Evolutionary conservation across 2,797 vertebrate genomes (phyloP).

Genomic region (Eulemur coronatus): DNA sequence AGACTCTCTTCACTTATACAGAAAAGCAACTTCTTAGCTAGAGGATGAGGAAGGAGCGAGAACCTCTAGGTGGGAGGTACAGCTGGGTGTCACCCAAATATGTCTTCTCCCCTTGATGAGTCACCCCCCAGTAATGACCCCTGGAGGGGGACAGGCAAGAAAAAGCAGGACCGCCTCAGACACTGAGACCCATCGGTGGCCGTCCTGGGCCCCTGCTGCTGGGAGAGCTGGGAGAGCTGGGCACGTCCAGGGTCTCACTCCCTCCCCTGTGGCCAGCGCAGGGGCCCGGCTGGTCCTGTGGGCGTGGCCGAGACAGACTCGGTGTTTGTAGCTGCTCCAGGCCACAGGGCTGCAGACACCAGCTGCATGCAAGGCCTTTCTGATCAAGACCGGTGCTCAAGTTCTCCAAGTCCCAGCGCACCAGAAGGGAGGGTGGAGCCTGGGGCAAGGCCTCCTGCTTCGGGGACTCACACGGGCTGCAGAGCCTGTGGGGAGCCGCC

Average conservation of each 20-base stretch:
- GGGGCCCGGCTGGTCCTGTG: not conserved
- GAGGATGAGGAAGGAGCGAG: not conserved
- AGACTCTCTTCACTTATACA: not conserved
- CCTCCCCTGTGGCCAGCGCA: not conserved
- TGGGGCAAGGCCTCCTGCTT: not conserved
- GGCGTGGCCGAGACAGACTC: not conserved
- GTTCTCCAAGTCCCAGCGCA: not conserved
- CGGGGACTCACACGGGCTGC: not conserved
- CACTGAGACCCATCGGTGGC: not conserved
- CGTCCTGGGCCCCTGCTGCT: not conserved
- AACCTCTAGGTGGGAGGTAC: not conserved
- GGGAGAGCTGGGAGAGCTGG: not conserved
- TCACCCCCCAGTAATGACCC: not conserved
- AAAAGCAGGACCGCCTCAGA: not conserved
- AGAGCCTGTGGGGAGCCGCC: fast-evolving
- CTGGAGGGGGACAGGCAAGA: not conserved
- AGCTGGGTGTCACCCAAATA: fast-evolving
- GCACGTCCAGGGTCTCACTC: not conserved
- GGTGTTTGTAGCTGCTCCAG: not conserved
- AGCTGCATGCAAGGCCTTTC: not conserved
- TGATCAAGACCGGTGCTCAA: not conserved
- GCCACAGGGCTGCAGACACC: not conserved
- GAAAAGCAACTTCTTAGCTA: not conserved
- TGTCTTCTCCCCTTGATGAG: not conserved
- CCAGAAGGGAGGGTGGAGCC: not conserved